Conservation (phyloP, 2,797 vertebrate genomes). For the Sebastes flavidus region DNA sequence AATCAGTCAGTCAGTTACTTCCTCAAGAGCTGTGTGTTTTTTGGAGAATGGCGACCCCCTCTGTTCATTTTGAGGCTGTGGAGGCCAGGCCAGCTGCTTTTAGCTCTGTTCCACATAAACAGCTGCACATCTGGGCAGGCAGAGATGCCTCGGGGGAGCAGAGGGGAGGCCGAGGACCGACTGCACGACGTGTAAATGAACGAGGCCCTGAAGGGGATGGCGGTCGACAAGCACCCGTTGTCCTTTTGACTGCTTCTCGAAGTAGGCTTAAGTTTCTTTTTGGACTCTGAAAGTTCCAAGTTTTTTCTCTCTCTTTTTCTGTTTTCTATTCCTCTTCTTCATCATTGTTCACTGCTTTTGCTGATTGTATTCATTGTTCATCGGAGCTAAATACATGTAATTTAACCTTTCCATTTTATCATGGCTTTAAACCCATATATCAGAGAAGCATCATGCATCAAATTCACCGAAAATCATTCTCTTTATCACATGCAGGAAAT, state of each 20-base stretch:
- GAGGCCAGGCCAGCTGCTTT: constrained; percentile 59
- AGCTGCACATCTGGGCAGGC: constrained; percentile 77
- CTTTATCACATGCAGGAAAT: constrained; percentile 13
- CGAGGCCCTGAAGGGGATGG: constrained; percentile 66
- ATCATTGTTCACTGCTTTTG: constrained; percentile 11
- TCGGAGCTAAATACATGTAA: neutral
- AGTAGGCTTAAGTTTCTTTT: constrained; percentile 55
- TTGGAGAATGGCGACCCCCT: constrained; percentile 43
- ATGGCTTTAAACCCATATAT: neutral
- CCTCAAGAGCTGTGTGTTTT: neutral
- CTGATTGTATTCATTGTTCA: constrained; percentile 9
- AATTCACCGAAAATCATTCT: neutral
- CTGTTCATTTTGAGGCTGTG: constrained; percentile 31
- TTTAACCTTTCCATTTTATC: neutral
- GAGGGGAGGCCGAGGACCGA: constrained; percentile 63
- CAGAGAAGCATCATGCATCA: neutral
- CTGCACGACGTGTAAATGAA: constrained; percentile 67
- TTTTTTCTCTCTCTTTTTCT: neutral
- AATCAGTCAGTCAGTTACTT: neutral
- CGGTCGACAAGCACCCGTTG: constrained; percentile 64
- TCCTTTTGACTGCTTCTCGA: constrained; percentile 62
- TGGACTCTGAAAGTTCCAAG: constrained; percentile 27
- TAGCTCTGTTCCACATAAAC: constrained; percentile 64
- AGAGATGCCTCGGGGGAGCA: constrained; percentile 57
- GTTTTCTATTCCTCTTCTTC: constrained; percentile 8